phyloP scores from a whole-genome alignment of 2,797 vertebrate genomes.

The Agapornis canus region DNA sequence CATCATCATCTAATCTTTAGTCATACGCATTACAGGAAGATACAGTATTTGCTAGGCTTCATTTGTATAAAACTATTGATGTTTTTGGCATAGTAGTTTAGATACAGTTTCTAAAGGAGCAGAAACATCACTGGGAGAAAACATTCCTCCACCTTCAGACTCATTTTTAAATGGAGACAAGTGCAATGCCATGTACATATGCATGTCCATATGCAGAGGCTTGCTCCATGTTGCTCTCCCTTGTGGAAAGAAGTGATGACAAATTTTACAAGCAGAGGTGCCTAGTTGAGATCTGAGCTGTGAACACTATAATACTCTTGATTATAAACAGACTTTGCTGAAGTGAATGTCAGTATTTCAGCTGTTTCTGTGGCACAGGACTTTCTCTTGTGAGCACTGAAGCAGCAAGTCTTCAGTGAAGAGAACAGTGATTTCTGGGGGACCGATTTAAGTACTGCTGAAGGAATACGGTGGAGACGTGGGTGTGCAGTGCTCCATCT shows the following conservation, averaged over 20 bases:
- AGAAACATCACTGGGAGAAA: constrained; percentile 26
- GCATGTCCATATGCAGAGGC: not conserved
- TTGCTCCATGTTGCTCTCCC: not conserved
- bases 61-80: constrained; percentile 36
- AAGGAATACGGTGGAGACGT: constrained; percentile 39
- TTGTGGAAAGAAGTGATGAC: not conserved
- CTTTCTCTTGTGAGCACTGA: not conserved
- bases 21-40: not conserved
- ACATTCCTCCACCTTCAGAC: constrained; percentile 7
- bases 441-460: constrained; percentile 28
- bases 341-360: not conserved
- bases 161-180: constrained; percentile 45
- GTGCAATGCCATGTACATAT: not conserved
- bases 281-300: constrained; percentile 4
- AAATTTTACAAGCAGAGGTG: constrained; percentile 52
- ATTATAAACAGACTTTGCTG: not conserved
- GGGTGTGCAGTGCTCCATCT: constrained; percentile 58
- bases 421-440: constrained; percentile 41
- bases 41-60: not conserved
- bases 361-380: not conserved
- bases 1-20: not conserved
- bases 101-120: constrained; percentile 40
- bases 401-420: constrained; percentile 8
- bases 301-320: not conserved
- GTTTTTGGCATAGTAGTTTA: constrained; percentile 30